These are phyloP conservation scores for Pteropus rufus DNA, from an alignment of 2,797 vertebrate genomes.

Conservation along the genomic window DNA sequence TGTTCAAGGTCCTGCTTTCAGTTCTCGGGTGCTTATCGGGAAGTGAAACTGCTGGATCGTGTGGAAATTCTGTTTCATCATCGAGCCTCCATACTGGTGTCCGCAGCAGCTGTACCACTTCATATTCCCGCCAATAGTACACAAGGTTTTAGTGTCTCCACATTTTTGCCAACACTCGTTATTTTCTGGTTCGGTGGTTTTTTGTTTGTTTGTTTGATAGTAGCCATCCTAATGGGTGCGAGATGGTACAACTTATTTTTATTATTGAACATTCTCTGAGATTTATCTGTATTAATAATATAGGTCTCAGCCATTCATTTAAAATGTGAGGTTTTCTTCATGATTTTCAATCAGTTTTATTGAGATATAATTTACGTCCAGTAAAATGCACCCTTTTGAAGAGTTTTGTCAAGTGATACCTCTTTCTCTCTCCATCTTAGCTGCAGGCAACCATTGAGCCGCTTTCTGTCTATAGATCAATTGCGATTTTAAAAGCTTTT, in stretches of 20 bases:
- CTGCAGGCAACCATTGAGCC: not conserved
- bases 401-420: not conserved
- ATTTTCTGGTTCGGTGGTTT: not conserved
- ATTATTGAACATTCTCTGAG: not conserved
- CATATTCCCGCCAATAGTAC: no score
- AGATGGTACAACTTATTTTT: not conserved
- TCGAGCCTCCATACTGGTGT: no score
- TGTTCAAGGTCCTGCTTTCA: not conserved
- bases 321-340: no score
- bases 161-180: fast-evolving
- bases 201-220: not conserved
- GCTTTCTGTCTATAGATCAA: not conserved
- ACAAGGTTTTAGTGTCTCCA: no score
- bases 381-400: not conserved
- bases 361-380: not conserved
- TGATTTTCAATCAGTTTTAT: not conserved
- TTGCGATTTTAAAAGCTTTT: not conserved
- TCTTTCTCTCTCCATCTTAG: not conserved
- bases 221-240: no score
- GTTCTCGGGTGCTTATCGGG: not conserved
- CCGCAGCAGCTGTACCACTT: not conserved
- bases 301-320: not conserved
- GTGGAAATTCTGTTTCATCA: not conserved
- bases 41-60: no score
- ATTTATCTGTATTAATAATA: not conserved